Percentiles rank a stretch among this genome's conserved stretches.
Evolutionary conservation across 2,888 invertebrate genomes (phyloP).

Genomic region (Drosophila algonquin): DNA sequence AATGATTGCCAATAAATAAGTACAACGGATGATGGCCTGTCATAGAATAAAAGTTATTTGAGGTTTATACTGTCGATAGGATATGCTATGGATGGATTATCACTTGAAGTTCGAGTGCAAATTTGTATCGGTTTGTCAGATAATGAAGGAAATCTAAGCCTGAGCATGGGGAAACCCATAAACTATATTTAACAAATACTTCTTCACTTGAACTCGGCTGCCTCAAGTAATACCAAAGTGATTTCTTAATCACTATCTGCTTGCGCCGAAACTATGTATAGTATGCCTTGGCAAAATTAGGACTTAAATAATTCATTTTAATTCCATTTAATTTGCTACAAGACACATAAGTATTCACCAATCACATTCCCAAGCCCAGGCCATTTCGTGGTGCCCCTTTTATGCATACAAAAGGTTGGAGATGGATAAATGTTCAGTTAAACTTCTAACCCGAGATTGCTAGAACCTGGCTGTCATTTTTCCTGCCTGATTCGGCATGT

Average conservation of each 20-base stretch:
- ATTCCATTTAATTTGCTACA: constrained; percentile 44
- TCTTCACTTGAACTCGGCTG: not conserved
- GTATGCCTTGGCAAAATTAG: constrained; percentile 27
- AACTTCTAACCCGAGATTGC: constrained; percentile 38
- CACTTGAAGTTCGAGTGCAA: no score
- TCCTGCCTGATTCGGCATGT: constrained; percentile 65
- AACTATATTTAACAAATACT: not conserved
- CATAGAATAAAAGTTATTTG: not conserved
- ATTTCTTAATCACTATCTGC: constrained; percentile 15
- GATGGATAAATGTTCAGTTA: constrained; percentile 25
- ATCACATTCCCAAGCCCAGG: constrained; percentile 6
- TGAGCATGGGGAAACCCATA: no score
- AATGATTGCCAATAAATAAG: no score
- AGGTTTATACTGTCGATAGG: constrained; percentile 10
- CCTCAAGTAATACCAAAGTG: no score
- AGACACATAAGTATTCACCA: no score
- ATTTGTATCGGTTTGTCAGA: no score
- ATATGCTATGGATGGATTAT: not conserved
- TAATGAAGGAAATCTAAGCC: no score
- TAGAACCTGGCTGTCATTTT: constrained; percentile 46
- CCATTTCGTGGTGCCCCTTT: constrained; percentile 27
- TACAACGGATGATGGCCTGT: no score
- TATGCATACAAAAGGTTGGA: constrained; percentile 23
- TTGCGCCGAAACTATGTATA: constrained; percentile 6
- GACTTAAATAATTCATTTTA: constrained; percentile 46